These are phyloP conservation scores for Aleiodes leptofemur DNA, from an alignment of 2,888 invertebrate species.

Conservation along the genomic window DNA sequence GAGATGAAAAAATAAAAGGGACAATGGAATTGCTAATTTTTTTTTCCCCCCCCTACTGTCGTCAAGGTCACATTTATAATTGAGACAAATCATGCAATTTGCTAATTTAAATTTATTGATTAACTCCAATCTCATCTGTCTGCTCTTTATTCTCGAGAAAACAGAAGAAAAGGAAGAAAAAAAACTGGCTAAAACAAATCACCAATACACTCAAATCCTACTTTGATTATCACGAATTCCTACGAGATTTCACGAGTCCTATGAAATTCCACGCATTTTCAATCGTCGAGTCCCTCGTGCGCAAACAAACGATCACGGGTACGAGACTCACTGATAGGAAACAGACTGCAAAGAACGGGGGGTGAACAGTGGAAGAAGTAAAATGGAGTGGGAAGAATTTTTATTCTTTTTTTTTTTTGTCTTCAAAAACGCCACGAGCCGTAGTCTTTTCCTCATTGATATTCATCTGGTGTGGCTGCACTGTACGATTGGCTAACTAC, in stretches of 20 bases:
- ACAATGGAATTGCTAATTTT: slow-evolving; percentile 10
- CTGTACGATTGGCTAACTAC: slow-evolving; percentile 71
- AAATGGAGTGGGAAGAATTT: slow-evolving; percentile 55
- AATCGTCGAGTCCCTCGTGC: slow-evolving; percentile 35
- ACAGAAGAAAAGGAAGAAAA: no score
- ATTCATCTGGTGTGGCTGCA: slow-evolving; percentile 69
- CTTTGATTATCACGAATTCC: slow-evolving; percentile 27
- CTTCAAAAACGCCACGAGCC: slow-evolving; percentile 68
- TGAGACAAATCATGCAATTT: slow-evolving; percentile 29
- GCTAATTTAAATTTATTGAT: slow-evolving; percentile 25
- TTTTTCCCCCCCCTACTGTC: background rate
- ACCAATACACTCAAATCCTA: slow-evolving; percentile 30
- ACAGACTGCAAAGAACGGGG: slow-evolving; percentile 19
- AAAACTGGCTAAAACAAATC: background rate
- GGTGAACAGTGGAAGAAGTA: slow-evolving; percentile 10
- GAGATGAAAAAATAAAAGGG: slow-evolving; percentile 23
- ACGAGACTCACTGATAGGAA: slow-evolving; percentile 39
- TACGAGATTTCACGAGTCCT: slow-evolving; percentile 21
- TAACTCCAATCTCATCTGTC: background rate
- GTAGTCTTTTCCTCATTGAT: slow-evolving; percentile 70
- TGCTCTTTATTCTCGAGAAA: background rate
- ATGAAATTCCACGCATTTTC: slow-evolving; percentile 39
- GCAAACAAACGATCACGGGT: slow-evolving; percentile 45
- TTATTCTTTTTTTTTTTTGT: slow-evolving; percentile 42
- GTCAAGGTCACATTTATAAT: slow-evolving; percentile 8